Conservation (phyloP, 2,797 vertebrate species). For the Hozukius guyotensis region DNA sequence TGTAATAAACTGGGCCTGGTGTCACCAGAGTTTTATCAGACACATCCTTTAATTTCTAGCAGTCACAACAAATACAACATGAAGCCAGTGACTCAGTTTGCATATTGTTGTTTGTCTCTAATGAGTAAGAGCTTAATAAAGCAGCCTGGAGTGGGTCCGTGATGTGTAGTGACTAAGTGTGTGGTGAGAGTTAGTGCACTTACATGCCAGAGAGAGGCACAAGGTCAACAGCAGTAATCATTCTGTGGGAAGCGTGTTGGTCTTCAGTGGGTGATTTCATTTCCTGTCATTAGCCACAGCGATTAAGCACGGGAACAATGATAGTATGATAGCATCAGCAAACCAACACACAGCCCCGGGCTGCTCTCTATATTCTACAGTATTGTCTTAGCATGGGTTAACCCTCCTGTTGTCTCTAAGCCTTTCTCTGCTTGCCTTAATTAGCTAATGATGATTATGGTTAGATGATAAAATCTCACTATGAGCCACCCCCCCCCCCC, state of each 20-base stretch:
- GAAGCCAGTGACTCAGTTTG: neutral
- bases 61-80: neutral
- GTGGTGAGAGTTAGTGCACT: slow-evolving; percentile 40
- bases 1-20: neutral
- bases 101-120: slow-evolving; percentile 17
- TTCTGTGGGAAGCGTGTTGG: slow-evolving; percentile 60
- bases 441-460: slow-evolving; percentile 11
- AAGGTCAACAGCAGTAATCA: slow-evolving; percentile 78
- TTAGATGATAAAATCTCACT: neutral
- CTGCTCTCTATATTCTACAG: slow-evolving; percentile 21
- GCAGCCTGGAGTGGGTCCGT: slow-evolving; percentile 2
- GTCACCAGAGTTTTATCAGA: neutral
- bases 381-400: slow-evolving; percentile 33
- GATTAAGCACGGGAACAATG: slow-evolving; percentile 73
- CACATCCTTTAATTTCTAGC: slow-evolving; percentile 6
- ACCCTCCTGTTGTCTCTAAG: slow-evolving; percentile 7
- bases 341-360: slow-evolving; percentile 41
- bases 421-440: neutral
- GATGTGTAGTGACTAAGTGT: slow-evolving; percentile 32
- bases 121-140: slow-evolving; percentile 34
- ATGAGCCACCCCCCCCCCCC: neutral
- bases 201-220: slow-evolving; percentile 50
- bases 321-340: slow-evolving; percentile 63
- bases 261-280: slow-evolving; percentile 74
- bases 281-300: slow-evolving; percentile 78